A percentile compares a stretch with the other conserved stretches of the same genome.
phyloP scores from a whole-genome alignment of 2,113 vertebrate species.

The Tretioscincus oriximinensis region DNA sequence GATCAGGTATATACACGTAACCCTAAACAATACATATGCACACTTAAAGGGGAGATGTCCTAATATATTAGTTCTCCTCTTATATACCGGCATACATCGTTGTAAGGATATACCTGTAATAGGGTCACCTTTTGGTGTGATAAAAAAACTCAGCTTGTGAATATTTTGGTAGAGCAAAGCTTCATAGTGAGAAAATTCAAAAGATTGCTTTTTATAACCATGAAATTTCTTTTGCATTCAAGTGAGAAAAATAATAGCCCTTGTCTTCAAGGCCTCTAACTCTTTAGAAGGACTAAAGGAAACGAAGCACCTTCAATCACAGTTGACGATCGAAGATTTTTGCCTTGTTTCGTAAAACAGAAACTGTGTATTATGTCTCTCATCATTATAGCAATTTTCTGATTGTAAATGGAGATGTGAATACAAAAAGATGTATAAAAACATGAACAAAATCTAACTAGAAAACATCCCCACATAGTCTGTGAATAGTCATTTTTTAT shows the following conservation, averaged over 20 bases:
- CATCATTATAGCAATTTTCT: background rate
- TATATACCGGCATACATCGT: background rate
- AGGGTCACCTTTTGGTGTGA: conserved; percentile 8
- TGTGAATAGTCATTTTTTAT: background rate
- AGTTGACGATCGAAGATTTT: background rate
- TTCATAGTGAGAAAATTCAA: conserved; percentile 6
- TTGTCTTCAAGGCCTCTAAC: background rate
- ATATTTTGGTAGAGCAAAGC: conserved; percentile 11
- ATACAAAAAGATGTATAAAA: background rate
- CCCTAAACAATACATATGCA: too few relatives aligned
- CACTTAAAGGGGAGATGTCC: background rate
- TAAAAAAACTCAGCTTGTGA: background rate
- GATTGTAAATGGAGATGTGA: background rate
- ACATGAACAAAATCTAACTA: background rate
- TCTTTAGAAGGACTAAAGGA: background rate
- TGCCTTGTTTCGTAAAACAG: background rate
- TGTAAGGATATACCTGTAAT: conserved; percentile 4
- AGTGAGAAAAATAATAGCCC: conserved; percentile 8
- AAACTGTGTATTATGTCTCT: background rate
- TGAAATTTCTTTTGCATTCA: conserved; percentile 12
- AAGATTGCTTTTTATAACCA: conserved; percentile 25
- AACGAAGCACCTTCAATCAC: background rate
- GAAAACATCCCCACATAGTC: background rate
- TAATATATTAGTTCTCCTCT: background rate
- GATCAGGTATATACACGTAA: too few relatives aligned